Evolutionary conservation across 1,140 invertebrate genomes (phyloP).

Genomic region (Trichogramma pretiosum): DNA sequence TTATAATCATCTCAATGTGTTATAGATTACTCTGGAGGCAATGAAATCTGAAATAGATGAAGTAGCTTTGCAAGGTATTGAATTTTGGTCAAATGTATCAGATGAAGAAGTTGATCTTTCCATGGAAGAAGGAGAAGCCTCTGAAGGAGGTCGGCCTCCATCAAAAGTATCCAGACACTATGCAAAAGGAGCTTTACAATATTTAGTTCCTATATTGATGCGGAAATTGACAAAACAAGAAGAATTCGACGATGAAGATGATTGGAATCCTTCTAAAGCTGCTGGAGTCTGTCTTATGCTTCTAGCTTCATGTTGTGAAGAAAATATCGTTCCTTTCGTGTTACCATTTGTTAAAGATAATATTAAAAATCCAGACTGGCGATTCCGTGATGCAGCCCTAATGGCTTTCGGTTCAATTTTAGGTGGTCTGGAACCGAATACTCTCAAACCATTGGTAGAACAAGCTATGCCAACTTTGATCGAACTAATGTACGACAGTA

Average conservation of each 20-base stretch:
- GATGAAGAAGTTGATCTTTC: constrained; percentile 97
- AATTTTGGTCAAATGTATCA: constrained; percentile 99
- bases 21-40: constrained; percentile 89
- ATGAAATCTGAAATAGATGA: constrained; percentile 97
- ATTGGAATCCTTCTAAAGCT: constrained; percentile 99
- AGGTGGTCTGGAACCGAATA: constrained; percentile 80
- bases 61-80: constrained; percentile 95
- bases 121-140: constrained; percentile 89
- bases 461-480: constrained; percentile 94
- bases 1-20: constrained; percentile 1
- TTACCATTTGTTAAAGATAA: constrained; percentile 95
- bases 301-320: constrained; percentile 92
- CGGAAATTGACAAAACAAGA: constrained; percentile 93
- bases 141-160: constrained; percentile 84
- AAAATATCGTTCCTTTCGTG: constrained; percentile 91
- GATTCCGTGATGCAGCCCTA: constrained; percentile 90
- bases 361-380: constrained; percentile 90
- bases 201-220: constrained; percentile 88
- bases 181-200: constrained; percentile 92
- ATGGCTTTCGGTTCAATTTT: constrained; percentile 98
- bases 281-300: constrained; percentile 99
- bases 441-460: constrained; percentile 87
- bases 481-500: constrained; percentile 83
- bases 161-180: constrained; percentile 83
- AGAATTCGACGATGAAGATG: constrained; percentile 91